Evolutionary conservation across 2,113 vertebrate species (phyloP), one percentile per base, ranked within the genome.

Genomic region (Rhynchopsitta pachyrhyncha): DNA sequence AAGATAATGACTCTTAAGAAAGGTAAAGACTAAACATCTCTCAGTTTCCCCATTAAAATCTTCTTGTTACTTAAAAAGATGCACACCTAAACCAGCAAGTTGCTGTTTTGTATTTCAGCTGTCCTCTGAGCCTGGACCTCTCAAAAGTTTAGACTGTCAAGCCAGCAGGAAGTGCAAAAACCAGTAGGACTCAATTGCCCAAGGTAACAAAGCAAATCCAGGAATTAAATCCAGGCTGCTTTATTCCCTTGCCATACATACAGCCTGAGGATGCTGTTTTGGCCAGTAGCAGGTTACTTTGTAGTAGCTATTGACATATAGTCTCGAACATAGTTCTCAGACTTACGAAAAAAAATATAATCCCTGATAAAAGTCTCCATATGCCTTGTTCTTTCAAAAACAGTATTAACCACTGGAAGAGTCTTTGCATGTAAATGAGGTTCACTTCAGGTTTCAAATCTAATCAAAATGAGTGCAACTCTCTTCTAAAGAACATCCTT

Each of bases 361-460:
- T 47, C 42, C 15, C 69, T 84, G 90, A 83, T 94, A 94, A 92
- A 42, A 86, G 73, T 39, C 53, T 69, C 11, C n/a, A 82, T 80
- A 63, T 75, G 39, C 23, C 47, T 87, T 81, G 77, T 95, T 62
- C 63, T 97, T 94, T 95, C 73, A 80, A 94, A 94, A 95, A 37
- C 66, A 89, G 89, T 82, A 70, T 91, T 95, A 92, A 87, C 62
- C 59, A 90, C 67, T 70, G 84, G 53, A 91, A 76, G 80, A 92
- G 73, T 41, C 55, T 94, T 97, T 96, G 88, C 90, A 93, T 86
- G 62, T 59, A 47, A 86, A 95, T 91, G 50, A 92, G 52, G 4
- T 37, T 97, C 90, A 84, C 85, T 90, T 96, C 95, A 78, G 66
- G 81, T 96, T 97, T 94, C 64, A 93, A 95, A 87, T 93, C 63